Conservation (phyloP, 2,888 invertebrate genomes). For the Parnassius glacialis region DNA sequence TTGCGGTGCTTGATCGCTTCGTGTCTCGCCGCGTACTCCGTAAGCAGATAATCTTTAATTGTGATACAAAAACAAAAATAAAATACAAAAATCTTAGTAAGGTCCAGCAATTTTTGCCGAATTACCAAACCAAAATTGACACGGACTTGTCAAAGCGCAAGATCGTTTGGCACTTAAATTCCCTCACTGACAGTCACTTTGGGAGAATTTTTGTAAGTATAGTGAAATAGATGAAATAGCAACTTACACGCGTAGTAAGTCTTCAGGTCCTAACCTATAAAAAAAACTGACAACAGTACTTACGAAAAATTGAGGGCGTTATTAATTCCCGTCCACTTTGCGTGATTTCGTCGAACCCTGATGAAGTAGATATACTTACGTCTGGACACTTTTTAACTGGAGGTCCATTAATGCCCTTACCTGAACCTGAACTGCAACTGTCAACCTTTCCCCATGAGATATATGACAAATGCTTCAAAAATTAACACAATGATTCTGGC, state of each 20-base stretch:
- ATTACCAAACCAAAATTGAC: not conserved
- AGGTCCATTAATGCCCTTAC: not conserved
- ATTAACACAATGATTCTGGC: not conserved
- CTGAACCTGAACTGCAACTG: conserved; percentile 3
- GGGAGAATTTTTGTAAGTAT: conserved; percentile 15
- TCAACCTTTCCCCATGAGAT: not conserved
- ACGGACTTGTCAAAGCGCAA: conserved; percentile 1
- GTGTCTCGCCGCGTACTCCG: conserved; percentile 21
- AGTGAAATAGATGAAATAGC: conserved; percentile 15
- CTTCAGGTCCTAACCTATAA: conserved; percentile 17
- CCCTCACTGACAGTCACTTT: conserved; percentile 3
- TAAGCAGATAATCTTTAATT: conserved; percentile 18
- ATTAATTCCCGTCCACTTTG: conserved; percentile 17
- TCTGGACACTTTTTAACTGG: conserved; percentile 12
- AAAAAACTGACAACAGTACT: conserved; percentile 16
- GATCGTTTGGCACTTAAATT: conserved; percentile 7
- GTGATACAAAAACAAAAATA: conserved; percentile 21
- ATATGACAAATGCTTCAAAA: conserved; percentile 28
- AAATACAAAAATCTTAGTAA: too few species aligned
- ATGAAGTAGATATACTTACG: conserved; percentile 5
- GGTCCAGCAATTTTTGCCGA: conserved; percentile 2
- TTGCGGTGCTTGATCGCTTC: conserved; percentile 22
- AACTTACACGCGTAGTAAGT: conserved; percentile 17
- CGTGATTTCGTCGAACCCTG: conserved; percentile 9
- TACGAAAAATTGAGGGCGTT: conserved; percentile 17